These are phyloP conservation scores for Chymomyza caudatula DNA, from an alignment of 2,888 invertebrate genomes.

Conservation along the genomic window DNA sequence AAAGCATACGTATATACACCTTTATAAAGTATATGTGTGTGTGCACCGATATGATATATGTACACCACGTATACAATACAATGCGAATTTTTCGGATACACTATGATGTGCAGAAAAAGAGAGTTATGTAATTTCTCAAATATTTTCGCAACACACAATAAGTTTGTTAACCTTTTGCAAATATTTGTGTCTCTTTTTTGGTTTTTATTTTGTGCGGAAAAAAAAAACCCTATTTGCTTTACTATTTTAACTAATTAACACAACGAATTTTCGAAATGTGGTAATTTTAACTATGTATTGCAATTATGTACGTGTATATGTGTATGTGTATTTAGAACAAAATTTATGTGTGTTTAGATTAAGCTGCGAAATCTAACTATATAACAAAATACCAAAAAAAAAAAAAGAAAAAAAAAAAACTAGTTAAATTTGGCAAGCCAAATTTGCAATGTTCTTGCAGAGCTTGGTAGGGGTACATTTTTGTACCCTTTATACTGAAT, in stretches of 20 bases:
- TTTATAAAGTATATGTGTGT: background rate
- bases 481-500: no score
- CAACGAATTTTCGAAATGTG: constrained; percentile 1
- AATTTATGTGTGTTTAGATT: background rate
- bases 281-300: background rate
- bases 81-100: background rate
- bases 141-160: background rate
- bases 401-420: background rate
- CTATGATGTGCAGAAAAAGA: background rate
- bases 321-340: background rate
- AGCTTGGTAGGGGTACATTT: background rate
- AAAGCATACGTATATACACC: background rate
- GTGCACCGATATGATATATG: background rate
- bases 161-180: background rate
- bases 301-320: background rate
- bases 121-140: background rate
- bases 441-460: background rate
- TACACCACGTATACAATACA: background rate
- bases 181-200: background rate
- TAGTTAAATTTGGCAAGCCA: background rate
- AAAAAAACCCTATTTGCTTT: no score
- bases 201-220: background rate
- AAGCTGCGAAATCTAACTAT: background rate
- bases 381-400: background rate
- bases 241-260: background rate